Base-by-base conservation (phyloP, 2,113 vertebrate genomes). In the Oceanodroma tethys region DNA sequence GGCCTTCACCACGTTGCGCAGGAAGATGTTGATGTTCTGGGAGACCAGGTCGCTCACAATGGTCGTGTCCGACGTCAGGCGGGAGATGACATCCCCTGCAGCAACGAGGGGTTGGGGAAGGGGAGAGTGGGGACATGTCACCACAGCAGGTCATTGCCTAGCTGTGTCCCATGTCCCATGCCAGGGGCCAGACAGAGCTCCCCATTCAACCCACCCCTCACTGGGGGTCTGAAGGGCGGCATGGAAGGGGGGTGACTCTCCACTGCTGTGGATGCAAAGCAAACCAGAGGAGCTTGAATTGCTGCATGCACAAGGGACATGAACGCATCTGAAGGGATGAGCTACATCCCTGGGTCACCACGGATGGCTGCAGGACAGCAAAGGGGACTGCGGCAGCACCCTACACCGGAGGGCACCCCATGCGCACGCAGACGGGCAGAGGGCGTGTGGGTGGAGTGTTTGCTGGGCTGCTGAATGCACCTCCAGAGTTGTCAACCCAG, bases 41-140 rank as follows among this genome's bases (percentile, higher is more conserved):
- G 99, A 99, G 78, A 99, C 98, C 88, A 99, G 98, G 96, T 99
- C 99, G 3, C 99, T 99, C 96, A 99, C 99, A 48, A 99, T 99
- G 63, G 99, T 99, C 22, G 99, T 99, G 98, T 99, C 99, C 1
- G 99, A 99, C 0, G 99, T 99, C 96, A 99, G 98, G 67, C 99
- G 99, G n/a, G 99, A 99, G 71, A 99, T 98, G 95, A 99, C 98
- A 42, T 99, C 99, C 76, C 99, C 99, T 99, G 95, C 36, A 96
- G 97, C 78, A 75, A n/a, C 3, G 8, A 40, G 47, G 43, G 62
- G 62, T 59, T 48, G 10, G 14, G 25, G 68, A 88, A 52, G 29
- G 32, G 13, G 78, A 93, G 45, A 96, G 67, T 3, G 1, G 32
- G 56, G 42, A 91, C 3, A 3, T 2, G 52, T 94, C 81, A 70